A percentile compares a stretch with the other conserved stretches of the same genome.
Evolutionary conservation across 2,888 invertebrate species (phyloP).

Genomic region (Stenodera caucasica): DNA sequence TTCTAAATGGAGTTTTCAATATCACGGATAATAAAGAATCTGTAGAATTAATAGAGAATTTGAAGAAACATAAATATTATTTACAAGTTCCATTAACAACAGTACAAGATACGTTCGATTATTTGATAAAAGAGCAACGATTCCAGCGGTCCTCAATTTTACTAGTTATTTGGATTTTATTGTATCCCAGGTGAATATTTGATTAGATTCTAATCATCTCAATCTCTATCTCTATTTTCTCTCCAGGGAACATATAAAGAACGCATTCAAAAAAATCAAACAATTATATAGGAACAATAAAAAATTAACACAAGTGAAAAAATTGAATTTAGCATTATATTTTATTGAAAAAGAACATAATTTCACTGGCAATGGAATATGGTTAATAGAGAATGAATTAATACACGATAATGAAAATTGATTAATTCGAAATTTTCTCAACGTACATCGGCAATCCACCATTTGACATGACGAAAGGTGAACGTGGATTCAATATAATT

Average conservation of each 20-base stretch:
- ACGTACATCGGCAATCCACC: slow-evolving; percentile 45
- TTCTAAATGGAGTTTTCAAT: slow-evolving; percentile 52
- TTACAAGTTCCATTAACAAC: slow-evolving; percentile 63
- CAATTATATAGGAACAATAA: slow-evolving; percentile 28
- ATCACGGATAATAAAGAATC: slow-evolving; percentile 31
- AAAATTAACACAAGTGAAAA: slow-evolving; percentile 51
- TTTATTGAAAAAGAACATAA: slow-evolving; percentile 72
- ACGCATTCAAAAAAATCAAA: slow-evolving; percentile 30
- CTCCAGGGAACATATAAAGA: slow-evolving; percentile 47
- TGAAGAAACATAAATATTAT: slow-evolving; percentile 67
- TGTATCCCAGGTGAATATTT: slow-evolving; percentile 72
- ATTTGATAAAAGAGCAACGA: slow-evolving; percentile 54
- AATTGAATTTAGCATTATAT: slow-evolving; percentile 69
- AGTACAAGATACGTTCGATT: slow-evolving; percentile 63
- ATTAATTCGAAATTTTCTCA: slow-evolving; percentile 17
- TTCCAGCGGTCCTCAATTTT: slow-evolving; percentile 62
- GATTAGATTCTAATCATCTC: no score
- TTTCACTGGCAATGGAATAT: slow-evolving; percentile 76
- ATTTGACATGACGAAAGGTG: slow-evolving; percentile 46
- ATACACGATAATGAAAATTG: slow-evolving; percentile 10
- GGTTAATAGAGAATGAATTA: slow-evolving; percentile 49
- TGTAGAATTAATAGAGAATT: slow-evolving; percentile 45
- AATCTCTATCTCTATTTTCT: slow-evolving; percentile 15
- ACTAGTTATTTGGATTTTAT: slow-evolving; percentile 64
- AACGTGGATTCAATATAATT: slow-evolving; percentile 43